Percentiles rank a stretch among this genome's conserved stretches.
phyloP scores from a whole-genome alignment of 2,797 vertebrate genomes.

The Halcyon leucocephala region DNA sequence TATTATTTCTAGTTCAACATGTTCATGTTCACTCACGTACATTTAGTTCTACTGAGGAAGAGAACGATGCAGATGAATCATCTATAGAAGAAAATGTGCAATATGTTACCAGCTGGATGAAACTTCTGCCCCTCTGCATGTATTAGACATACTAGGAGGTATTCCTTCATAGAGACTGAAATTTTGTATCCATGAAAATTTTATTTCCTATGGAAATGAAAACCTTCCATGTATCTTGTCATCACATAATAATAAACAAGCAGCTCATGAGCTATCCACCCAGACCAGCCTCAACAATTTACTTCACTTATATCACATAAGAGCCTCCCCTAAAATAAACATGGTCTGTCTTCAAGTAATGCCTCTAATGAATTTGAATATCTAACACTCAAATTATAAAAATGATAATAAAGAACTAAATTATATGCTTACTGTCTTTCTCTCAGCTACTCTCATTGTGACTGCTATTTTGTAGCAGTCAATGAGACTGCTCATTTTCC shows the following conservation, averaged over 20 bases:
- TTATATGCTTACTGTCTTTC: not conserved
- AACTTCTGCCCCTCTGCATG: not conserved
- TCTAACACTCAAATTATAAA: not conserved
- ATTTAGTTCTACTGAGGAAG: not conserved
- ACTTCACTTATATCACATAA: not conserved
- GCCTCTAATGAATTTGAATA: not conserved
- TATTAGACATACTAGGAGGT: rapidly evolving
- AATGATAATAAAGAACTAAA: not conserved
- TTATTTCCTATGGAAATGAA: not conserved
- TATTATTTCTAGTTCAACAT: not conserved
- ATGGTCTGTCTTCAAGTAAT: not conserved
- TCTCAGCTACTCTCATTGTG: not conserved
- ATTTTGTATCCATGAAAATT: not conserved
- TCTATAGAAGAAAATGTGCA: not conserved
- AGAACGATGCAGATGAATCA: not conserved
- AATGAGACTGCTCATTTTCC: not conserved
- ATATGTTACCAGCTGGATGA: not conserved
- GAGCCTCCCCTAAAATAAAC: not conserved
- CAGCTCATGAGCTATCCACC: not conserved
- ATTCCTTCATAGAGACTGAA: not conserved
- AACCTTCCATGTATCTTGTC: not conserved
- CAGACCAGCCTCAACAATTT: not conserved
- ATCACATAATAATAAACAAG: not conserved
- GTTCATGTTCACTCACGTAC: not conserved
- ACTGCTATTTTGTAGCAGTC: not conserved